A percentile compares a stretch with the other conserved stretches of the same genome.
Evolutionary conservation across 2,797 vertebrate species (phyloP).

Genomic region (Chloroceryle inda): DNA sequence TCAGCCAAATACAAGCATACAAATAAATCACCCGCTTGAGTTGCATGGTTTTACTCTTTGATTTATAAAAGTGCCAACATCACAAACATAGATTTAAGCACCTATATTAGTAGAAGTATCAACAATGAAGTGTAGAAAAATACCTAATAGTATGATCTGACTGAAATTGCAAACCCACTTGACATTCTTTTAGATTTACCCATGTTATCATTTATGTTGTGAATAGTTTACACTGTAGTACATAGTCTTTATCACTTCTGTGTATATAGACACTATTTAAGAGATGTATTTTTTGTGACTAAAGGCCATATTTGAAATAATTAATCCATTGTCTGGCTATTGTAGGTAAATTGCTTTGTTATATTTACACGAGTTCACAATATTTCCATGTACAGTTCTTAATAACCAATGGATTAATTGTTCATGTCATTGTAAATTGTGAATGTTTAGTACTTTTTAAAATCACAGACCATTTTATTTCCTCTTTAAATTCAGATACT

Average conservation of each 20-base stretch:
- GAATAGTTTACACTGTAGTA: background rate
- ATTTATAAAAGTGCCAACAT: background rate
- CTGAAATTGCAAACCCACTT: background rate
- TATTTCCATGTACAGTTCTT: background rate
- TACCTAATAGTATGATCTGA: background rate
- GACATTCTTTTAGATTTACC: background rate
- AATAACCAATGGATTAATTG: background rate
- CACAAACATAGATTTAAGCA: background rate
- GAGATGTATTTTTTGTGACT: background rate
- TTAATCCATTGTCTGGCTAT: background rate
- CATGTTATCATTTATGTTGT: background rate
- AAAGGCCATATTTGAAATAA: background rate
- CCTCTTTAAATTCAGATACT: background rate
- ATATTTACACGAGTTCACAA: rapidly evolving
- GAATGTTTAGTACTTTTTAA: background rate
- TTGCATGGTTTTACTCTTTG: background rate
- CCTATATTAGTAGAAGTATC: background rate
- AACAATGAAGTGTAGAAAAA: background rate
- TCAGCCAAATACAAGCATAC: background rate
- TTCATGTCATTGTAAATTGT: background rate
- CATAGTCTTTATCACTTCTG: background rate
- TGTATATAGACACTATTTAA: background rate
- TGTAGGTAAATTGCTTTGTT: background rate
- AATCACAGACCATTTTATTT: background rate
- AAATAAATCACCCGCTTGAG: background rate